Evolutionary conservation across 2,113 vertebrate species (phyloP).

Genomic region (Aptenodytes forsteri): DNA sequence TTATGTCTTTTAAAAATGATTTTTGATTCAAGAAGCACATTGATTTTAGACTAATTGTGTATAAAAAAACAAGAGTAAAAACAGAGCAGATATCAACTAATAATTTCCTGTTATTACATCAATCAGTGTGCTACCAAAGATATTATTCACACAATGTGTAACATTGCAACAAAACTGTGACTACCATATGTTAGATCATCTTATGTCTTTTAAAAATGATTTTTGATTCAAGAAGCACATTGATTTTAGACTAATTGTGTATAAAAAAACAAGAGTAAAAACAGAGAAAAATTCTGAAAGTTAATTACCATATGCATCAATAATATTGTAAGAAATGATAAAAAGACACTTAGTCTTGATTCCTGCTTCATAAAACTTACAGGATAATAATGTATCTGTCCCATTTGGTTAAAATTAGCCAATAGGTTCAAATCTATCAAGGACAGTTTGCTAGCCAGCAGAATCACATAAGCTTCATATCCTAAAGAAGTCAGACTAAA

Average conservation of each 20-base stretch:
- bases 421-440: background rate
- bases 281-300: background rate
- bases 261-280: background rate
- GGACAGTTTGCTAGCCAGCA: background rate
- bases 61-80: background rate
- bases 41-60: background rate
- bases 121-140: background rate
- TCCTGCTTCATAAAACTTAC: background rate
- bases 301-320: background rate
- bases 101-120: background rate
- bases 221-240: background rate
- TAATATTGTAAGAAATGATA: background rate
- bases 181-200: background rate
- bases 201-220: background rate
- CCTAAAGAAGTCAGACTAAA: background rate
- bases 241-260: background rate
- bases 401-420: background rate
- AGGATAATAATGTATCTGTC: background rate
- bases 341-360: background rate
- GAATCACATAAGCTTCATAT: background rate
- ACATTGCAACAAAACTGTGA: background rate
- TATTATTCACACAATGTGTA: background rate
- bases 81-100: background rate
- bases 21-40: background rate
- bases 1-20: background rate